A percentile compares a stretch with the other conserved stretches of the same genome.
Evolutionary conservation across 2,113 vertebrate species (phyloP).

Genomic region (Oreochromis aureus): DNA sequence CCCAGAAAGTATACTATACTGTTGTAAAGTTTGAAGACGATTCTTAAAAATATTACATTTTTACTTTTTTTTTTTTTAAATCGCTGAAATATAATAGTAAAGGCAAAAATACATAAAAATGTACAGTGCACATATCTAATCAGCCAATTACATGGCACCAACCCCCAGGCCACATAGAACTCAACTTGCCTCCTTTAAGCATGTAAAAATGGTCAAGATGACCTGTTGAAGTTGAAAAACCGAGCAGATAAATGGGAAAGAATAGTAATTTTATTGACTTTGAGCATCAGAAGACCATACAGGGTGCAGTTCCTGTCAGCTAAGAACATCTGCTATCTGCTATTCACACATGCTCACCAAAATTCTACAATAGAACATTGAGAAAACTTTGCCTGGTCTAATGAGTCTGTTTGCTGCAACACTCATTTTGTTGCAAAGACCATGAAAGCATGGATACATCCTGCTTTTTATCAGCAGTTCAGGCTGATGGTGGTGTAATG

Average conservation of each 20-base stretch:
- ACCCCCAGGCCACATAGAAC: not conserved
- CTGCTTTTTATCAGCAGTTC: not conserved
- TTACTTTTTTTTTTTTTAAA: not conserved
- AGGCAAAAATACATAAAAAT: not conserved
- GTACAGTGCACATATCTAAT: not conserved
- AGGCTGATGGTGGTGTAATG: not conserved
- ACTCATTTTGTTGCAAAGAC: not conserved
- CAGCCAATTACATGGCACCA: not conserved
- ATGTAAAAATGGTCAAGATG: not conserved
- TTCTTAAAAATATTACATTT: not conserved
- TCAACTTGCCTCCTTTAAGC: not conserved
- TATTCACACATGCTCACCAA: not conserved
- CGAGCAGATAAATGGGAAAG: not conserved
- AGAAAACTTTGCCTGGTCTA: not conserved
- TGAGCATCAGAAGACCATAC: not conserved
- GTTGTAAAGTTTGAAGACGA: not conserved
- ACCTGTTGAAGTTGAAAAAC: not conserved
- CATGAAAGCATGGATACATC: not conserved
- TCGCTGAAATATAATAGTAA: not conserved
- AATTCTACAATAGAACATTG: not conserved
- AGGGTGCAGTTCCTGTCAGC: not conserved
- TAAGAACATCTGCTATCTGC: not conserved
- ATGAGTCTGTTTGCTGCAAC: not conserved
- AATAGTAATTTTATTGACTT: not conserved
- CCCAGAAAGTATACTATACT: not conserved